Percentiles rank a stretch among this genome's conserved stretches.
Conservation (phyloP, 2,797 vertebrate species). For the Nannoperca obscura region DNA sequence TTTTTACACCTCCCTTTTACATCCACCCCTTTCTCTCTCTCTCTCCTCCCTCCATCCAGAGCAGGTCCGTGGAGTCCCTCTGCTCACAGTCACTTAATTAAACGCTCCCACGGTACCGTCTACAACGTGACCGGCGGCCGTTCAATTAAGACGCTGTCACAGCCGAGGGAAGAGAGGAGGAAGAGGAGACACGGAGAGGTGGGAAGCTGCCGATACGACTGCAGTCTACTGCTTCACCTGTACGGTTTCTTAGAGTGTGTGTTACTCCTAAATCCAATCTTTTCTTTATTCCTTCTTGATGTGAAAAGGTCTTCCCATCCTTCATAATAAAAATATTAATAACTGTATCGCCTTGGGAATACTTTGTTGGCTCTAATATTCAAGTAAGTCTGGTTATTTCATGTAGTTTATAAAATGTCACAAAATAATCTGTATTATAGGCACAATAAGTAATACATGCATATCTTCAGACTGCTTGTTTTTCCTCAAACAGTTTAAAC, state of each 20-base stretch:
- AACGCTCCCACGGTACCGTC: constrained; percentile 68
- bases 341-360: no score
- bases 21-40: neutral
- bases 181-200: neutral
- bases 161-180: constrained; percentile 15
- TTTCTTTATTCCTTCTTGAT: no score
- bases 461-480: no score
- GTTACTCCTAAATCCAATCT: neutral
- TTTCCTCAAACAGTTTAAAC: no score
- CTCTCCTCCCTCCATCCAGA: constrained; percentile 53
- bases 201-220: neutral
- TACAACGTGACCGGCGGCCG: constrained; percentile 64
- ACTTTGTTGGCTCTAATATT: no score
- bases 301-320: no score
- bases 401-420: no score
- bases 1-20: constrained; percentile 21
- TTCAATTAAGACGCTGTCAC: constrained; percentile 74
- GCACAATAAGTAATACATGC: no score
- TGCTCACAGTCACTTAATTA: constrained; percentile 79
- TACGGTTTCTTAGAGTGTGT: neutral
- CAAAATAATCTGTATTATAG: no score
- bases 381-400: no score
- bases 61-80: constrained; percentile 53
- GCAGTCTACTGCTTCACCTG: neutral
- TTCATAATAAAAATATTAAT: no score